Evolutionary conservation across 2,113 vertebrate genomes (phyloP), one percentile per base, ranked within the genome.

Genomic region (Bettongia penicillata): DNA sequence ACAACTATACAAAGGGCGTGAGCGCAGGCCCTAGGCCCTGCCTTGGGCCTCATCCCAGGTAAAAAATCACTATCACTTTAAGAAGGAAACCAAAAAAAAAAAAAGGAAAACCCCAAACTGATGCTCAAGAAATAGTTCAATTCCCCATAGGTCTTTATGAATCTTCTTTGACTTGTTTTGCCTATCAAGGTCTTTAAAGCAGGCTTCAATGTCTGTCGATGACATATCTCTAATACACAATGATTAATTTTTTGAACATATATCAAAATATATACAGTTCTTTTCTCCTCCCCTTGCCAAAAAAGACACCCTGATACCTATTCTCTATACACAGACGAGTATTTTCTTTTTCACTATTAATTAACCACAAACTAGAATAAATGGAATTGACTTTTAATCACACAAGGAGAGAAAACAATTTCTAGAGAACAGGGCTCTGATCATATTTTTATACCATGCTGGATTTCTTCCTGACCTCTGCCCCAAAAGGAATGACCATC

Each of bases 311-410:
- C 97, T 95, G 97, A 98, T 98, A 98, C 96, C 98, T 98, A 99
- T 94, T 98, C 98, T 98, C 98, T 98, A 98, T 98, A 98, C 98
- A 98, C 93, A 97, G 97, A 97, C 95, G 95, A 98, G 97, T 95
- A 98, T 96, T 97, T 98, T 97, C 97, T 97, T 94, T 95, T 98
- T 98, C 93, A 95, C 98, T 98, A 98, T 98, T 98, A 98, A 99
- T 98, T 98, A 98, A 98, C 97, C 98, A 98, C 98, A 98, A 98
- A 98, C 97, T 98, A 98, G 98, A 97, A 96, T 93, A 98, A 98
- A 98, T 98, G 98, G 98, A 98, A 97, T 98, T 98, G 98, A 98
- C 96, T 97, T 99, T 98, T 98, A 98, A 98, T 98, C 96, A 98
- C 97, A 98, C 96, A 98, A 94, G 91, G 97, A 94, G 97, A 97